Evolutionary conservation across 2,888 invertebrate genomes (phyloP), one percentile per base, ranked within the genome.

Genomic region (Hyles lineata): DNA sequence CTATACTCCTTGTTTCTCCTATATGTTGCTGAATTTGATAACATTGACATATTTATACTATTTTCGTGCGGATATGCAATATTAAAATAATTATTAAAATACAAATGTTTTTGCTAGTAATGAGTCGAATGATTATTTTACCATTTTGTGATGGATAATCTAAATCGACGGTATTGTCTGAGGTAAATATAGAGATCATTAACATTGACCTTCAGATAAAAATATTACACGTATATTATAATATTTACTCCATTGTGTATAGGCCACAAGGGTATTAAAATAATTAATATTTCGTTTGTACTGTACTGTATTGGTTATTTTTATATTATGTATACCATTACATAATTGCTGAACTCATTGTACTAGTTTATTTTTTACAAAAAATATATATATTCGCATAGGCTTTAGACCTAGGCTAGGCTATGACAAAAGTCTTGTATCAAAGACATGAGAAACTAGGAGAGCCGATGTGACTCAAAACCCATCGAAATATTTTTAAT

Each of bases 91-190:
- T 62, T 62, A 43, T 50, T 50, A 17, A 50, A 23, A 17, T 23
- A 15, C 15, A 23, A 67, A 63, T 43, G n/a, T 23, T 50, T 43
- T 67, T 67, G 11, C 21, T 50, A 6, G 50, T 23, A 25, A 21
- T 43, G 21, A 63, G 35, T 63, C 8, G 11, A 43, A 43, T 43
- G 43, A 15, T 43, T 15, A 15, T 43, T 43, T 43, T 67, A 67
- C 50, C 50, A 23, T 67, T 67, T 67, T 23, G 21, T 23, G 23
- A 67, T 50, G 23, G 50, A 50, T 43, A 67, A 67, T 67, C 67
- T 67, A 21, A 67, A 67, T 67, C 43, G 67, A 17, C 43, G 5
- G 67, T 50, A 50, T 67, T 67, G 11, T 63, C 21, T 67, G n/a
- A 62, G 50, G 23, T 50, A 23, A 67, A 50, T 11, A 21, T 23